A percentile compares a stretch with the other conserved stretches of the same genome.
phyloP scores from a whole-genome alignment of 1,140 invertebrate genomes.

The Pissodes strobi region DNA sequence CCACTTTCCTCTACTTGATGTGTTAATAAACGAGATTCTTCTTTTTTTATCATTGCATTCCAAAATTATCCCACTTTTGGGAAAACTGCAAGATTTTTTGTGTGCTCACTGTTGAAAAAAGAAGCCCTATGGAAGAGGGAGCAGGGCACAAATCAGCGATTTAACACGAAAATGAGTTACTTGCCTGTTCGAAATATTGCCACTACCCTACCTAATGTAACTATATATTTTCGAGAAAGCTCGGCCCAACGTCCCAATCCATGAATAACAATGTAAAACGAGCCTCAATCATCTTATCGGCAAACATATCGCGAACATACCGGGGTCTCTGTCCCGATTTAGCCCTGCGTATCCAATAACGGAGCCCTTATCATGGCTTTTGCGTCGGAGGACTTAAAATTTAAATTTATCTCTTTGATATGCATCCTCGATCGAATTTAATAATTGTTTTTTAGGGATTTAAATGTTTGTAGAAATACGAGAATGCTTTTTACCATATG shows the following conservation, averaged over 20 bases:
- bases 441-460: conserved; percentile 22
- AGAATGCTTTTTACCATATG: too few relatives aligned
- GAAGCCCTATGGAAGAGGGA: too few relatives aligned
- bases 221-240: conserved; percentile 49
- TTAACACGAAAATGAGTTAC: neutral
- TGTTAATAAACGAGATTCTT: neutral
- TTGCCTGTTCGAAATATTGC: conserved; percentile 4
- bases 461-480: conserved; percentile 22
- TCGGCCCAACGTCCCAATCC: conserved; percentile 48
- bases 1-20: too few relatives aligned
- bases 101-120: neutral
- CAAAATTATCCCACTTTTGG: neutral
- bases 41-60: neutral
- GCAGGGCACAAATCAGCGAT: too few relatives aligned
- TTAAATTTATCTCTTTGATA: conserved; percentile 41
- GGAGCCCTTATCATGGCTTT: conserved; percentile 12
- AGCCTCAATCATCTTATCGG: conserved; percentile 48
- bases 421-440: conserved; percentile 18
- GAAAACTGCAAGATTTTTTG: neutral
- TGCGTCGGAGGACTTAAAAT: conserved; percentile 31
- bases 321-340: conserved; percentile 39
- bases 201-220: conserved; percentile 37
- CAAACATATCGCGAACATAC: conserved; percentile 49
- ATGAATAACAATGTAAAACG: conserved; percentile 52
- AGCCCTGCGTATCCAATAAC: conserved; percentile 40